Percentiles rank a stretch among this genome's conserved stretches.
phyloP scores from a whole-genome alignment of 2,797 vertebrate genomes.

The Zenarchopterus dispar region DNA sequence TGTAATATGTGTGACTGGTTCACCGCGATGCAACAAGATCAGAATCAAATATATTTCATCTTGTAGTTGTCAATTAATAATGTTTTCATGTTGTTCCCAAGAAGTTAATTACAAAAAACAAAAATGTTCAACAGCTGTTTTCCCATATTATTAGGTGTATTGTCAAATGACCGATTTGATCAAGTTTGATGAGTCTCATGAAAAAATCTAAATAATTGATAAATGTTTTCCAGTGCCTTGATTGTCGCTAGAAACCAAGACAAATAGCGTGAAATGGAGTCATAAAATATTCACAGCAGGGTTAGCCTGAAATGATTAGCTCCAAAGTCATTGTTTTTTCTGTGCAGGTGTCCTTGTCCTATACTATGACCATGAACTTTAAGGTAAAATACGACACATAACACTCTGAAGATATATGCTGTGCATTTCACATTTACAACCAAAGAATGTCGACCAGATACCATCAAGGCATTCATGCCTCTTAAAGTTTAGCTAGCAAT shows the following conservation, averaged over 20 bases:
- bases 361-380: conserved; percentile 42
- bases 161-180: conserved; percentile 56
- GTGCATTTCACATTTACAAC: neutral
- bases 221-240: conserved; percentile 90
- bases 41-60: conserved; percentile 47
- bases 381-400: conserved; percentile 30
- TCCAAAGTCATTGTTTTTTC: conserved; percentile 89
- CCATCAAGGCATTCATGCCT: conserved; percentile 36
- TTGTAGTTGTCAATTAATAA: conserved; percentile 51
- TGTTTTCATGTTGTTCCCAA: conserved; percentile 45
- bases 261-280: conserved; percentile 96
- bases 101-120: conserved; percentile 70
- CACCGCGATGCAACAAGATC: conserved; percentile 43
- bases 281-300: conserved; percentile 95
- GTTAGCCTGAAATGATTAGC: conserved; percentile 90
- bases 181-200: conserved; percentile 85
- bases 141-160: conserved; percentile 51
- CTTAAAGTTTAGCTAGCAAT: conserved; percentile 31
- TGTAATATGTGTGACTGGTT: neutral
- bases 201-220: conserved; percentile 96
- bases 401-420: conserved; percentile 8
- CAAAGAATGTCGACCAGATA: conserved; percentile 47
- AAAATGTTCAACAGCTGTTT: conserved; percentile 59
- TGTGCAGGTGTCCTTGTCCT: conserved; percentile 63
- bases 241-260: conserved; percentile 95